Evolutionary conservation across 1,140 invertebrate genomes (phyloP).

Genomic region (Melanaphis sacchari): DNA sequence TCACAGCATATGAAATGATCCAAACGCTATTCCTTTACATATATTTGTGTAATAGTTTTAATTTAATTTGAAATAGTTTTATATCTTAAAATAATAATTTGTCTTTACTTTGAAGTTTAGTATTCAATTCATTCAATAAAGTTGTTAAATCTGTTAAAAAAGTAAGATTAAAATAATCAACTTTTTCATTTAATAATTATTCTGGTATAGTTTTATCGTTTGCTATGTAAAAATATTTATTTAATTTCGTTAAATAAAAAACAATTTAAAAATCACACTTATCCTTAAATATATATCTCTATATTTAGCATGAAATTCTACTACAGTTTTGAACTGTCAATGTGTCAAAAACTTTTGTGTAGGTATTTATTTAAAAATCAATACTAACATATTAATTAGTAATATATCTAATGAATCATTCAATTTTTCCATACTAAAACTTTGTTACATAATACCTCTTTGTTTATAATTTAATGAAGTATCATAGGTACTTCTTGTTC

Average conservation of each 20-base stretch:
- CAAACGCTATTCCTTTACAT: background rate
- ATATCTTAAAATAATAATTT: background rate
- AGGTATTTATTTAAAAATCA: background rate
- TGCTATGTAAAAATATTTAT: background rate
- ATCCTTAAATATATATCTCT: background rate
- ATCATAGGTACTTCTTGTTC: too few species aligned
- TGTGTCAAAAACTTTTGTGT: background rate
- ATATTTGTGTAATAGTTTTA: background rate
- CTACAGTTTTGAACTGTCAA: background rate
- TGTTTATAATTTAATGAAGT: too few species aligned
- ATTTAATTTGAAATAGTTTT: background rate
- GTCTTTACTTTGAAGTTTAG: background rate
- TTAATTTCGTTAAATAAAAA: background rate
- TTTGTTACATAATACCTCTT: background rate
- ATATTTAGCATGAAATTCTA: too few species aligned
- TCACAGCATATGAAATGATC: background rate
- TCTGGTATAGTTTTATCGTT: background rate
- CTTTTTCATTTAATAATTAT: slow-evolving; percentile 1
- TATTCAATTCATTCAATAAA: too few species aligned
- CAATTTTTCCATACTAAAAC: background rate
- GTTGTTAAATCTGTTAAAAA: background rate
- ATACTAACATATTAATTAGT: background rate
- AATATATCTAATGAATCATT: background rate
- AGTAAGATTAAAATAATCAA: background rate
- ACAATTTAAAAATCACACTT: background rate